These are phyloP conservation scores for Wasmannia auropunctata DNA, from an alignment of 1,140 invertebrate genomes.

Conservation along the genomic window DNA sequence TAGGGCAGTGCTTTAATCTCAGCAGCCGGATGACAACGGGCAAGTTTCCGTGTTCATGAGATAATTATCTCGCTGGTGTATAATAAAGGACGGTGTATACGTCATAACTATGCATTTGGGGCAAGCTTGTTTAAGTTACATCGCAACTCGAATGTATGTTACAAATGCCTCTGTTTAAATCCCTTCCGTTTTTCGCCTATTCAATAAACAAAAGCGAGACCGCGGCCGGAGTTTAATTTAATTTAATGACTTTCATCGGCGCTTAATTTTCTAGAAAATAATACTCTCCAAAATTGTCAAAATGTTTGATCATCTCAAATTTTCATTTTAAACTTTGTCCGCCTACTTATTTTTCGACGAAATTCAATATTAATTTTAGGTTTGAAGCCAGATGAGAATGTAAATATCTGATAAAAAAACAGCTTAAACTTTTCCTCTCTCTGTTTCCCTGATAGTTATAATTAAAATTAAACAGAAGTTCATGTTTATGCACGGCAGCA, in stretches of 20 bases:
- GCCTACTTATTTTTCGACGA: not conserved
- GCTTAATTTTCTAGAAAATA: not conserved
- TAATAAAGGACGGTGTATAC: not conserved
- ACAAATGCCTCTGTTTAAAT: not conserved
- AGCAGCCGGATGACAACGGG: slow-evolving; percentile 33
- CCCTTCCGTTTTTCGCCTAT: slow-evolving; percentile 3
- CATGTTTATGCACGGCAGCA: not conserved
- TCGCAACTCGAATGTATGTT: slow-evolving; percentile 2
- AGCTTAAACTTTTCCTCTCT: no score
- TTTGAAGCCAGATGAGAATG: not conserved
- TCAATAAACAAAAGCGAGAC: slow-evolving; percentile 19
- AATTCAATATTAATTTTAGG: not conserved
- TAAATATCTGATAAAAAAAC: not conserved
- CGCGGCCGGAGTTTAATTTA: not conserved
- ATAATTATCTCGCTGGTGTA: slow-evolving; percentile 45
- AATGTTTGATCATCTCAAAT: not conserved
- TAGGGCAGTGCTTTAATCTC: slow-evolving; percentile 18
- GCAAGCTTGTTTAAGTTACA: slow-evolving; percentile 28
- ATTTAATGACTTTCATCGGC: not conserved
- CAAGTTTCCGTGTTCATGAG: slow-evolving; percentile 39
- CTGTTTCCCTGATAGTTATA: not conserved
- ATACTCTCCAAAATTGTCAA: not conserved
- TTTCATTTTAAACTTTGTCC: not conserved
- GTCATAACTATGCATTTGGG: slow-evolving; percentile 36
- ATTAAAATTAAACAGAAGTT: not conserved